Evolutionary conservation across 2,113 vertebrate species (phyloP).

Genomic region (Trematocara macrostoma): DNA sequence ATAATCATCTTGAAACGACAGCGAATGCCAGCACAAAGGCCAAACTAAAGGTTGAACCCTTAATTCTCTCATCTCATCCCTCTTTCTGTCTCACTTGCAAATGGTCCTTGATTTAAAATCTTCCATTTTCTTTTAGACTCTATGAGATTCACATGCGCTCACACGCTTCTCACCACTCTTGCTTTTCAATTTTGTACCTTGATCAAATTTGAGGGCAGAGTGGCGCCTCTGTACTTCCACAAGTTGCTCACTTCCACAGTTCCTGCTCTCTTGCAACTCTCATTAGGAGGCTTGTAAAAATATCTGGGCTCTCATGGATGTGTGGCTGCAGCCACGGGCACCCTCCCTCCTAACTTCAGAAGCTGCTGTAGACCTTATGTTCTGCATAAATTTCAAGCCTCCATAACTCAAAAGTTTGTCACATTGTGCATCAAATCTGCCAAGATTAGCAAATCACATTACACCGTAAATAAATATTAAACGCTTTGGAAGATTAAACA

Average conservation of each 20-base stretch:
- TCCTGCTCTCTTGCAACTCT: conserved; percentile 20
- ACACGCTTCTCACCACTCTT: neutral
- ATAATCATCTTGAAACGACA: conserved; percentile 27
- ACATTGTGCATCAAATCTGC: neutral
- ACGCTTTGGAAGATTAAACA: neutral
- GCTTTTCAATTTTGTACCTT: conserved; percentile 10
- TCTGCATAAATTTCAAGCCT: neutral
- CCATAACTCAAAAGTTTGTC: neutral
- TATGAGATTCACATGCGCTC: neutral
- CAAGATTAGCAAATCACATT: neutral
- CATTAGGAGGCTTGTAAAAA: conserved; percentile 65
- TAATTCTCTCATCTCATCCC: neutral
- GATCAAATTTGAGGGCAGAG: conserved; percentile 35
- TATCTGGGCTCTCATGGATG: conserved; percentile 32
- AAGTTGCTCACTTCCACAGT: neutral
- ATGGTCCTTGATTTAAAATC: conserved; percentile 8
- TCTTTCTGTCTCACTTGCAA: conserved; percentile 8
- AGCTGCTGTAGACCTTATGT: neutral
- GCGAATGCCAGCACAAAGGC: conserved; percentile 27
- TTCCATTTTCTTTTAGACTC: neutral
- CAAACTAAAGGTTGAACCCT: conserved; percentile 44
- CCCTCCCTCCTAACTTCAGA: neutral
- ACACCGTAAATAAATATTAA: neutral
- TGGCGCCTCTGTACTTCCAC: conserved; percentile 26
- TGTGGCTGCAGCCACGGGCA: conserved; percentile 11